A percentile compares a stretch with the other conserved stretches of the same genome.
These are phyloP conservation scores for Parotocinclus haroldoi DNA, from an alignment of 2,797 vertebrate genomes.

Conservation along the genomic window DNA sequence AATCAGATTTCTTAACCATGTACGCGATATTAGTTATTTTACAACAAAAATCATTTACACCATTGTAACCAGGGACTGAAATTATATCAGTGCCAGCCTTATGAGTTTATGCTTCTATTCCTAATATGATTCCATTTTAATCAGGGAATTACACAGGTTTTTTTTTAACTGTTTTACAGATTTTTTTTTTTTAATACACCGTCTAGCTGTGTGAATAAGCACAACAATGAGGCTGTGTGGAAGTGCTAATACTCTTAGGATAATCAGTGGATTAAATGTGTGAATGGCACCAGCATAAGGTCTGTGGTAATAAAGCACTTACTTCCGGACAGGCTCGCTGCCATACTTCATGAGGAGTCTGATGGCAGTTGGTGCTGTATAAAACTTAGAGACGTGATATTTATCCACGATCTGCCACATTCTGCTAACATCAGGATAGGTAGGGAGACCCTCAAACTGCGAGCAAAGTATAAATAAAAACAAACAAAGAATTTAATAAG, in stretches of 20 bases:
- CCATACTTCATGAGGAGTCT: conserved; percentile 95
- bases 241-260: neutral
- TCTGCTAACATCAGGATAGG: conserved; percentile 84
- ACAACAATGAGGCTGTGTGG: neutral
- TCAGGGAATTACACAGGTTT: too few relatives aligned
- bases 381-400: conserved; percentile 93
- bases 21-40: too few relatives aligned
- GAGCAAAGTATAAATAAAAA: neutral
- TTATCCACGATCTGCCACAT: conserved; percentile 93
- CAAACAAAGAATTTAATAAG: neutral
- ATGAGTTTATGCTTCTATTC: too few relatives aligned
- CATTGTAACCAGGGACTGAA: too few relatives aligned
- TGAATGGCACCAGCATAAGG: neutral
- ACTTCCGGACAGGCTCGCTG: conserved; percentile 89
- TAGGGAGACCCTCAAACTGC: conserved; percentile 95
- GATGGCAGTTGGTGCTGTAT: conserved; percentile 95
- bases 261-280: neutral
- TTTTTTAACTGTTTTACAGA: too few relatives aligned
- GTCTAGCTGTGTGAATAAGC: too few relatives aligned
- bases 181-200: too few relatives aligned
- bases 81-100: too few relatives aligned
- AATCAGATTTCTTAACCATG: too few relatives aligned
- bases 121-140: too few relatives aligned
- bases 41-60: too few relatives aligned
- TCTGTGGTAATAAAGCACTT: conserved; percentile 49